Evolutionary conservation across 1,140 invertebrate species (phyloP).

Genomic region (Heliconius hermathena): DNA sequence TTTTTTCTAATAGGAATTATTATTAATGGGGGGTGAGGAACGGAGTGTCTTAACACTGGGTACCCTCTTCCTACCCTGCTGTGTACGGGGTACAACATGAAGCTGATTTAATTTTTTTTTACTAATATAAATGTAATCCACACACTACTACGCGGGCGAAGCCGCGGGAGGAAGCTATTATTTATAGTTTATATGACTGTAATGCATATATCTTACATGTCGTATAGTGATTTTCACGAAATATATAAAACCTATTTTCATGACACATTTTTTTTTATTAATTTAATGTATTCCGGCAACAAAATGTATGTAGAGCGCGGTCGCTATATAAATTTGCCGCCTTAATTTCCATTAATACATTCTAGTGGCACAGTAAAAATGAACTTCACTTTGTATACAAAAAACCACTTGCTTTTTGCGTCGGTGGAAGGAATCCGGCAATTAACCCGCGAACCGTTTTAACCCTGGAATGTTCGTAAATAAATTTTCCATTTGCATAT

Average conservation of each 20-base stretch:
- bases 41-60: too few relatives aligned
- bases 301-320: neutral
- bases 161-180: too few relatives aligned
- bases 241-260: neutral
- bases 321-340: constrained; percentile 3
- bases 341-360: constrained; percentile 28
- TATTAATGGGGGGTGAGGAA: too few relatives aligned
- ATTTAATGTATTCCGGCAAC: neutral
- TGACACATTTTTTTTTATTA: neutral
- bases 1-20: too few relatives aligned
- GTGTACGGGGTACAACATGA: too few relatives aligned
- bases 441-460: constrained; percentile 42
- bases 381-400: constrained; percentile 34
- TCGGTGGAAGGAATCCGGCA: constrained; percentile 37
- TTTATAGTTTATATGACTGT: neutral
- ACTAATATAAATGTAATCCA: too few relatives aligned
- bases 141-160: too few relatives aligned
- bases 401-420: constrained; percentile 39
- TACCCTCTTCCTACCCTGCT: too few relatives aligned
- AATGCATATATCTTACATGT: too few relatives aligned
- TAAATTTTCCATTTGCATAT: constrained; percentile 38
- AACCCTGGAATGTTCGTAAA: constrained; percentile 38
- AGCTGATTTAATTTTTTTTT: too few relatives aligned
- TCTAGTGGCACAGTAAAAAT: constrained; percentile 29
- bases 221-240: too few relatives aligned